A percentile compares a stretch with the other conserved stretches of the same genome.
These are phyloP conservation scores for Caenorhabditis sp. DNA, from an alignment of 2,888 invertebrate species.

Conservation along the genomic window DNA sequence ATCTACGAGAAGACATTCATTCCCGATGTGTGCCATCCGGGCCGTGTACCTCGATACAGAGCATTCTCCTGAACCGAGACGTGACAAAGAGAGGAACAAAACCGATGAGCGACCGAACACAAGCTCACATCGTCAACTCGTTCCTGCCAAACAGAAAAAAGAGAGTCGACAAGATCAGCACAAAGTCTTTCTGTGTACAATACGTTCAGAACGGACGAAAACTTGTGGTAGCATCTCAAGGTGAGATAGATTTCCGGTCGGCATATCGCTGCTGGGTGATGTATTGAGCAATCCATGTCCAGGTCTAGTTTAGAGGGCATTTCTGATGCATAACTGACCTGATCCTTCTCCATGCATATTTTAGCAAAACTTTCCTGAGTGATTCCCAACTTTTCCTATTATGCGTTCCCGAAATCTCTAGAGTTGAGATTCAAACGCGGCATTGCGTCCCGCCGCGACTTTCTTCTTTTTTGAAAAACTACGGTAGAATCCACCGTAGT, in stretches of 20 bases:
- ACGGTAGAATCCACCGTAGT: no score
- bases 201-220: constrained; percentile 72
- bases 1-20: constrained; percentile 40
- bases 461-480: no score
- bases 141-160: constrained; percentile 75
- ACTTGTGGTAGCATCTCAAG: constrained; percentile 79
- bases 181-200: constrained; percentile 77
- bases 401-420: no score
- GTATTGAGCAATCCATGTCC: no score
- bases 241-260: constrained; percentile 37
- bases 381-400: no score
- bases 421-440: no score
- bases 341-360: no score
- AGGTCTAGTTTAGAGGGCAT: no score
- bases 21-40: constrained; percentile 30
- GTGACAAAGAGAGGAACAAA: not conserved
- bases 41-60: constrained; percentile 41
- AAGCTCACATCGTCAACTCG: constrained; percentile 49
- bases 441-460: no score
- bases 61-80: constrained; percentile 24
- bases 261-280: not conserved
- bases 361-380: no score
- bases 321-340: no score
- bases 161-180: constrained; percentile 65
- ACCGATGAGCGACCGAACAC: constrained; percentile 8